Percentiles rank a stretch among this genome's conserved stretches.
Conservation (phyloP, 1,140 invertebrate genomes). For the Vanessa tameamea region DNA sequence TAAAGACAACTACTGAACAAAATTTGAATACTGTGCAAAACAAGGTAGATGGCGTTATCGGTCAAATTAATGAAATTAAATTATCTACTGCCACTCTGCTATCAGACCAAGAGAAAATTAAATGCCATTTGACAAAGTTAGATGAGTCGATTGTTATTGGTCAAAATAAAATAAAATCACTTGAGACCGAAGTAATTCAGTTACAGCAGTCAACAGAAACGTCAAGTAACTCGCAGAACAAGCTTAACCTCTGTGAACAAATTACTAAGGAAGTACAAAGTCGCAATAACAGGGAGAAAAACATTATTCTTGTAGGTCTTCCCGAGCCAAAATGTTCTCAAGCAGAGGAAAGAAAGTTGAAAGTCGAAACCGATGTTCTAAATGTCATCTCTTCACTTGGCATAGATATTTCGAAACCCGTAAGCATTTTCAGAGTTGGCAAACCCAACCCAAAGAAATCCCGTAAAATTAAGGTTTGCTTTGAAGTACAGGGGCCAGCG, state of each 20-base stretch:
- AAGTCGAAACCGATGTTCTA: constrained; percentile 22
- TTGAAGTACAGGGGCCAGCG: constrained; percentile 1
- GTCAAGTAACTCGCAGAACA: constrained; percentile 2
- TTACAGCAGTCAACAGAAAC: neutral
- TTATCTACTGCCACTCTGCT: constrained; percentile 14
- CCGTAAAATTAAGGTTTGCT: constrained; percentile 24
- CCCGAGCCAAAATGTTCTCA: constrained; percentile 13
- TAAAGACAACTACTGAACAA: constrained; percentile 26
- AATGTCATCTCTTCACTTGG: constrained; percentile 22
- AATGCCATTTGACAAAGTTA: constrained; percentile 20
- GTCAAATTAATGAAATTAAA: constrained; percentile 26
- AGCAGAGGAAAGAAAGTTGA: constrained; percentile 11
- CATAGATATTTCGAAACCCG: constrained; percentile 20
- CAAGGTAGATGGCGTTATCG: constrained; percentile 22
- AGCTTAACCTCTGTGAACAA: constrained; percentile 19
- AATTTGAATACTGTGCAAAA: constrained; percentile 19
- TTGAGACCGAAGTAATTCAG: constrained; percentile 23
- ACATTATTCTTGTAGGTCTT: no score
- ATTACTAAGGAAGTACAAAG: constrained; percentile 28
- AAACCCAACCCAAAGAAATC: constrained; percentile 20
- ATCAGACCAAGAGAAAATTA: constrained; percentile 24
- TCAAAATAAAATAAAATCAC: constrained; percentile 28
- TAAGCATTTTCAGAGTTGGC: constrained; percentile 16
- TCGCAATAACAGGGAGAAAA: constrained; percentile 33
- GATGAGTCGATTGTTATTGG: constrained; percentile 22